Conservation (phyloP, 1,140 invertebrate genomes). For the Hylaeus volcanicus region DNA sequence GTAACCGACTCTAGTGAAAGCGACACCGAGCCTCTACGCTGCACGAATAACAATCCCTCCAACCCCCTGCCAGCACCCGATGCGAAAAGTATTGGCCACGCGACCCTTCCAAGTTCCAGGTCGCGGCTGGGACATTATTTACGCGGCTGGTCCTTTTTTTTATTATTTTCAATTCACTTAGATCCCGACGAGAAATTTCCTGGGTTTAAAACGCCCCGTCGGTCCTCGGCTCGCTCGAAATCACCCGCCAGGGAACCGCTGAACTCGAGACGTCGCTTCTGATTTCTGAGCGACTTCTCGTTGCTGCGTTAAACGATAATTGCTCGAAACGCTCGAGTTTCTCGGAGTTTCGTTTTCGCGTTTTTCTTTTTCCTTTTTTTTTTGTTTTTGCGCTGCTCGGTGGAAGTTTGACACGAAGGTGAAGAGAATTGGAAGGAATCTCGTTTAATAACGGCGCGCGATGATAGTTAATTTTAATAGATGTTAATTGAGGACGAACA, state of each 20-base stretch:
- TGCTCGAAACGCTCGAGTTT: neutral
- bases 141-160: constrained; percentile 55
- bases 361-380: no score
- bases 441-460: neutral
- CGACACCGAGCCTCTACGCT: constrained; percentile 77
- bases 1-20: constrained; percentile 79
- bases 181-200: constrained; percentile 58
- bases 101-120: constrained; percentile 25
- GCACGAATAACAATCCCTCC: constrained; percentile 77
- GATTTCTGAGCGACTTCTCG: constrained; percentile 49
- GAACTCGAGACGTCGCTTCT: constrained; percentile 49
- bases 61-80: constrained; percentile 12
- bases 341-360: neutral
- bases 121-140: constrained; percentile 65
- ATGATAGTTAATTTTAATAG: neutral
- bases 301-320: neutral
- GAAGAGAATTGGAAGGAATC: neutral
- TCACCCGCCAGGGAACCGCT: constrained; percentile 14
- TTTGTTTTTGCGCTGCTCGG: neutral
- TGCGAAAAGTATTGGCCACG: constrained; percentile 70
- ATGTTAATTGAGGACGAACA: neutral
- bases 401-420: neutral
- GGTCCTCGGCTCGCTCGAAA: constrained; percentile 4
- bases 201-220: constrained; percentile 43
- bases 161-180: constrained; percentile 78